These are phyloP conservation scores for Horisme vitalbata DNA, from an alignment of 2,888 invertebrate genomes.

Conservation along the genomic window DNA sequence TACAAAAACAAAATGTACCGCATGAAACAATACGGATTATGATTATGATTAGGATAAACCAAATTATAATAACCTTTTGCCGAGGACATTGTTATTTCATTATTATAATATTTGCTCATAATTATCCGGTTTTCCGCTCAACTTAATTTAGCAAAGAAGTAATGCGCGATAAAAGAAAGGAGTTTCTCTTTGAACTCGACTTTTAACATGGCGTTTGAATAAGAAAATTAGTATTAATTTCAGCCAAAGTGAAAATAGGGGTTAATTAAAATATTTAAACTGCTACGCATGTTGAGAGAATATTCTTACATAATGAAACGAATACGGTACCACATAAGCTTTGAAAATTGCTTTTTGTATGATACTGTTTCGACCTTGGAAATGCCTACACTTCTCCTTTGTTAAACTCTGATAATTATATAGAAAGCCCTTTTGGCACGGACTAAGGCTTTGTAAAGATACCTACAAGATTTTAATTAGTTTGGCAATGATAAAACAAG, in stretches of 20 bases:
- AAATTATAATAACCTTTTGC: no score
- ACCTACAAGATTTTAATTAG: no score
- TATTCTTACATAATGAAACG: slow-evolving; percentile 18
- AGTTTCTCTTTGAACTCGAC: slow-evolving; percentile 49
- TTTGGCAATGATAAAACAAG: no score
- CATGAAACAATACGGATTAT: no score
- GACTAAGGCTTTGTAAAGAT: no score
- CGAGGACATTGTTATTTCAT: no score
- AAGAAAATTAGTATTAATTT: slow-evolving; percentile 55
- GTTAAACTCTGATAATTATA: slow-evolving; percentile 1
- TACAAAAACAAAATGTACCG: no score
- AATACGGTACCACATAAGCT: slow-evolving; percentile 18
- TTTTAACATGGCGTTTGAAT: slow-evolving; percentile 49
- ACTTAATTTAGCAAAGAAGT: slow-evolving; percentile 51
- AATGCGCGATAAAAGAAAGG: slow-evolving; percentile 45
- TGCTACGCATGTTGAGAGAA: slow-evolving; percentile 12
- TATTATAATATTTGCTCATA: not conserved
- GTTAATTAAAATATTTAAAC: slow-evolving; percentile 47
- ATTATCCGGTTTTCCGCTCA: slow-evolving; percentile 40
- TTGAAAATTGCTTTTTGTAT: slow-evolving; percentile 21
- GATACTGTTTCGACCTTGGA: slow-evolving; percentile 6
- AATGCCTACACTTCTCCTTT: slow-evolving; percentile 1
- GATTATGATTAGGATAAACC: no score
- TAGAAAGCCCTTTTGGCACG: no score
- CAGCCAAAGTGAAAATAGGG: slow-evolving; percentile 43